Evolutionary conservation across 2,113 vertebrate species (phyloP).

Genomic region (Bolborhynchus lineola): DNA sequence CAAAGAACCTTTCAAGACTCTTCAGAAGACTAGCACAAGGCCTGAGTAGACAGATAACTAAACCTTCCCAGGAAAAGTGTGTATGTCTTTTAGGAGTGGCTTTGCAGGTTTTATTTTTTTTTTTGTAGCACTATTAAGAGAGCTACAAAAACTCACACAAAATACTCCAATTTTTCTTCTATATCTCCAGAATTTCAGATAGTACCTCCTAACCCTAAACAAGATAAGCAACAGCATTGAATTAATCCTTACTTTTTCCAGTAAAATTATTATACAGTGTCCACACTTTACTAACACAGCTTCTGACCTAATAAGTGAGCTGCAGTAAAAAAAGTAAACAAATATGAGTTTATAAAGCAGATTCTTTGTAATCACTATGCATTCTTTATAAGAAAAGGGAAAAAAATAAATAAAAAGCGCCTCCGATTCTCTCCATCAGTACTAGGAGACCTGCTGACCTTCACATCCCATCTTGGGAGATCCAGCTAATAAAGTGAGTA

Average conservation of each 20-base stretch:
- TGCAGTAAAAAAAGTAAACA: neutral
- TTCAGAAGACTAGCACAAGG: neutral
- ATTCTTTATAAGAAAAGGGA: neutral
- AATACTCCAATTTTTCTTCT: neutral
- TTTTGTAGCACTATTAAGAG: neutral
- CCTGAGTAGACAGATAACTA: neutral
- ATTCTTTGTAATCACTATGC: neutral
- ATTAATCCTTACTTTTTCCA: neutral
- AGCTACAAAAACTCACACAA: neutral
- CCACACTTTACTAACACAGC: neutral
- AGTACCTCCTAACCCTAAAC: neutral
- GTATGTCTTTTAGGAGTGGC: neutral
- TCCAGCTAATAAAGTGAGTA: neutral
- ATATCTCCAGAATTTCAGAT: neutral
- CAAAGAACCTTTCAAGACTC: neutral
- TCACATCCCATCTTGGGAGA: neutral
- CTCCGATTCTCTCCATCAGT: neutral
- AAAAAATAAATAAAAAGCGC: rapidly evolving
- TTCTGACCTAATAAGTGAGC: neutral
- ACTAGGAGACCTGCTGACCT: neutral
- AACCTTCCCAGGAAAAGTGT: neutral
- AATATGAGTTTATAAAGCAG: neutral
- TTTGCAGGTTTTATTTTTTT: neutral
- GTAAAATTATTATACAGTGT: neutral
- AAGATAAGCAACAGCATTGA: neutral